A percentile compares a stretch with the other conserved stretches of the same genome.
Evolutionary conservation across 2,888 invertebrate genomes (phyloP).

Genomic region (Strigamia crassipes): DNA sequence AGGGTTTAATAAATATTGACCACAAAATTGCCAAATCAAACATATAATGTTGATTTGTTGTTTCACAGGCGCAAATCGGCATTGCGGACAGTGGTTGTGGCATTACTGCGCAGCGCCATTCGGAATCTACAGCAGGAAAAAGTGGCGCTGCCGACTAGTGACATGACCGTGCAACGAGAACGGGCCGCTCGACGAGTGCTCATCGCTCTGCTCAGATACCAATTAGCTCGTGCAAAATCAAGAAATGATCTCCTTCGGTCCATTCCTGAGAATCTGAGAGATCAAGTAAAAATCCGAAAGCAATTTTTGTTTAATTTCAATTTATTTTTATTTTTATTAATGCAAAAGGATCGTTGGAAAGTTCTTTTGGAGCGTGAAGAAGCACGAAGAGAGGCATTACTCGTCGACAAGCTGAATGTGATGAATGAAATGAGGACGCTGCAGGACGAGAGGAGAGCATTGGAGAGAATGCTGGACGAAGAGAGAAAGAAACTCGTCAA

Average conservation of each 20-base stretch:
- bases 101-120: neutral
- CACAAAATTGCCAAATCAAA: too few relatives aligned
- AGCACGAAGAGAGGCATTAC: neutral
- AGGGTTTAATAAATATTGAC: too few relatives aligned
- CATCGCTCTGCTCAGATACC: neutral
- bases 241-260: neutral
- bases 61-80: slow-evolving; percentile 4
- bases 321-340: too few relatives aligned
- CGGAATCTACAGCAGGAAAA: neutral
- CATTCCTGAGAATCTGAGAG: neutral
- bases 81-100: slow-evolving; percentile 1
- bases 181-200: neutral
- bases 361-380: slow-evolving; percentile 33
- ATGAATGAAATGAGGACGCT: slow-evolving; percentile 35
- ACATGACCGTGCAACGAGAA: neutral
- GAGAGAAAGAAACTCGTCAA: slow-evolving; percentile 22
- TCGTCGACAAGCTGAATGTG: slow-evolving; percentile 26
- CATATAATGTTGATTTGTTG: too few relatives aligned
- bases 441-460: neutral
- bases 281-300: slow-evolving; percentile 1
- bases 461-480: slow-evolving; percentile 29
- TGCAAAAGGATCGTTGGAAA: slow-evolving; percentile 24
- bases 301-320: too few relatives aligned
- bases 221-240: slow-evolving; percentile 9
- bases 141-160: neutral